phyloP scores from a whole-genome alignment of 2,888 invertebrate genomes.

The Troides helena region DNA sequence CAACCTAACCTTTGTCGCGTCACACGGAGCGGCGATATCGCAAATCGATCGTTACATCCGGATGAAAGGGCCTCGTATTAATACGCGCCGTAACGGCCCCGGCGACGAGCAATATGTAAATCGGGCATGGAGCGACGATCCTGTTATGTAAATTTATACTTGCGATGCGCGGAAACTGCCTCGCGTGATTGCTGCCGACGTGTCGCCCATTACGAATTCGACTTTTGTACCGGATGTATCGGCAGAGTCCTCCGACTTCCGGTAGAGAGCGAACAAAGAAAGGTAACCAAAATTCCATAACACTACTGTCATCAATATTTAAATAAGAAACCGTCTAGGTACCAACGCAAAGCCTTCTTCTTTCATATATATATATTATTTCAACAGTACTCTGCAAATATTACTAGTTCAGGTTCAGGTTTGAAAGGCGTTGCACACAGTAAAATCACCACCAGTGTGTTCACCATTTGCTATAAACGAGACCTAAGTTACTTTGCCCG shows the following conservation, averaged over 20 bases:
- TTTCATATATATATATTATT: too few relatives aligned
- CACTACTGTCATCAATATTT: too few relatives aligned
- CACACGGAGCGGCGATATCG: constrained; percentile 7
- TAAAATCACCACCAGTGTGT: too few relatives aligned
- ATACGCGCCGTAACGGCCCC: constrained; percentile 22
- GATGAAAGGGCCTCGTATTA: constrained; percentile 24
- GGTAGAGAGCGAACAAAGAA: not conserved
- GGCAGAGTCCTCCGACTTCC: not conserved
- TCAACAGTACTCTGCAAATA: too few relatives aligned
- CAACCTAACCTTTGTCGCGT: not conserved
- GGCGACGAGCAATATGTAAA: constrained; percentile 27
- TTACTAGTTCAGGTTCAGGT: too few relatives aligned
- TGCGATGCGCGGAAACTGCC: constrained; percentile 28
- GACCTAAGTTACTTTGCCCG: too few relatives aligned
- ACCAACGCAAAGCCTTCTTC: too few relatives aligned
- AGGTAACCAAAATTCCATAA: too few relatives aligned
- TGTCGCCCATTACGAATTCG: constrained; percentile 22
- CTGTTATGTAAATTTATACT: constrained; percentile 32
- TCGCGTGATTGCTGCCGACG: constrained; percentile 24
- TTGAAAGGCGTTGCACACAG: too few relatives aligned
- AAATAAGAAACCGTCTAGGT: too few relatives aligned
- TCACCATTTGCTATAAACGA: too few relatives aligned
- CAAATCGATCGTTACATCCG: constrained; percentile 29
- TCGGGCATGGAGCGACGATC: constrained; percentile 31
- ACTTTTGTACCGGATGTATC: constrained; percentile 9